Base-by-base conservation (phyloP, 2,888 invertebrate species). In the Tetanocera ferruginea region DNA sequence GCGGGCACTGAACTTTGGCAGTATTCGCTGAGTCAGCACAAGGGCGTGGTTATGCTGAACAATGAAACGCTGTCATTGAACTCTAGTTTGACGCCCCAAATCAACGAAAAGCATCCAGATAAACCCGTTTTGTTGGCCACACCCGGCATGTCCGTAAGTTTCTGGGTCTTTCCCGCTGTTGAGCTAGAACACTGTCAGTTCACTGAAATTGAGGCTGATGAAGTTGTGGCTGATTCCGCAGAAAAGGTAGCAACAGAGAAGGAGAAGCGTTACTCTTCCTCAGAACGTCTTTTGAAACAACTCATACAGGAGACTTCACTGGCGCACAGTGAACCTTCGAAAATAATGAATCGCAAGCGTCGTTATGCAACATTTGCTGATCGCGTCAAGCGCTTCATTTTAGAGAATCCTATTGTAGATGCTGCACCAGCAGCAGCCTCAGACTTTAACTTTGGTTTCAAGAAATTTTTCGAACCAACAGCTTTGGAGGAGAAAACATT, bases 101-200 rank as follows among this genome's bases (percentile, higher is more conserved):
- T 93, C 64, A 91, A 90, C 82, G 89, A 89, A 3, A 91, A 92
- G 23, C 87, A 92, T 77, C 91, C 91, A 6, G 91, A 91, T 77
- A 90, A 91, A 83, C 91, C 91, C 0, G 83, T 94, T 3, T 89
- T 92, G 8, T 86, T 95, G 19, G 91, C 91, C 66, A 85, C 95
- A 3, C 94, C 95, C 2, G 90, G 93, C 0, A 92, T 92, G 83
- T 93, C 94, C 0, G 92, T 95, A 66, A 94, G 93, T 0, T 95
- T 95, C 87, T 95, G 94, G 93, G 93, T 95, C 0, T 86, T 95
- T 14, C 93, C 94, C 0, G 92, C 91, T 74, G 92, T 94, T 0
- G 92, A 93, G 85, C 89, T 93, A 31, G 91, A 92, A 72, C 92
- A 92, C 23, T 94, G 94, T 80, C 88, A 89, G 67, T 88, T 83